Evolutionary conservation across 2,113 vertebrate species (phyloP), one percentile per base, ranked within the genome.

Genomic region (Aleadryas rufinucha): DNA sequence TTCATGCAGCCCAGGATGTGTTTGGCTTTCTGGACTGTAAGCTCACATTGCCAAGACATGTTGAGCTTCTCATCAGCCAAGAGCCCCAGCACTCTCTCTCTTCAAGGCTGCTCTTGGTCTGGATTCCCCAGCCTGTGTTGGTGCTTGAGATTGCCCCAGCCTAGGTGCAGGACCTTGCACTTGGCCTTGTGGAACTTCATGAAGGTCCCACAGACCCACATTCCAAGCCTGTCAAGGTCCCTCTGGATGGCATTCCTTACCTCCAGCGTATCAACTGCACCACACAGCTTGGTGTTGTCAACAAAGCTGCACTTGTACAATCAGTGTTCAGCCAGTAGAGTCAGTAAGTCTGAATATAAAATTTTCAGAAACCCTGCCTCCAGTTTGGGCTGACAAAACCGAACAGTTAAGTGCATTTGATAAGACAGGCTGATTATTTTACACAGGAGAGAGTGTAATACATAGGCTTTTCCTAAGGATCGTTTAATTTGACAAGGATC

Each of bases 61-160:
- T 17, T 45, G 23, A 81, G 16, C 33, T 74, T 74, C n/a, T 41
- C 45, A 61, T 31, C 47, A 60, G 16, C 17, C 20, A 47, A 1
- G 0, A 53, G 28, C 8, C 33, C n/a, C 30, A 39, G 0, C 3
- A 0, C 9, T 28, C n/a, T 18, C 20, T 74, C 24, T 35, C 9
- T n/a, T 47, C 21, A 47, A 17, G 13, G n/a, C 24, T 54, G 17
- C 17, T 69, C 47, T 54, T 31, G 20, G 24, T 31, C n/a, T 61
- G n/a, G 6, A 47, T 49, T 45, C 26, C 61, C 21, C 26, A 69
- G n/a, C 24, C 47, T 35, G 17, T 31, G 8, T 54, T 47, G 61
- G 64, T 22, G 23, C 24, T 60, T 75, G 61, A 7, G 16, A 41
- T 27, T 53, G 47, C 17, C 33, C 23, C 20, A 75, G 0, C 11